phyloP scores from a whole-genome alignment of 2,797 vertebrate genomes.

The Coluber constrictor region DNA sequence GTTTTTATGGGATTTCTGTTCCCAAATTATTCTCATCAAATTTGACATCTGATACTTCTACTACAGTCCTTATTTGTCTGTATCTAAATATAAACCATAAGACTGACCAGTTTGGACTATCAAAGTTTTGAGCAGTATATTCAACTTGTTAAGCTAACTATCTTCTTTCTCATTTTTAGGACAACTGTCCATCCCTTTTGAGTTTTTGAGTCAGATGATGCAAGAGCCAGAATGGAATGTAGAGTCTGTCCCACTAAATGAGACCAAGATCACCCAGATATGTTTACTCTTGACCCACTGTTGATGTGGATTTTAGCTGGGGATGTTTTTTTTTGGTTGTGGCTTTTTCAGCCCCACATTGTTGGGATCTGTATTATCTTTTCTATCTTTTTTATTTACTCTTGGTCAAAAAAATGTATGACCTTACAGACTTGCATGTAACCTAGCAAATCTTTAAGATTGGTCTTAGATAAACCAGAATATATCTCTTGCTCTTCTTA shows the following conservation, averaged over 20 bases:
- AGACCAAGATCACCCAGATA: neutral
- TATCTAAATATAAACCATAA: neutral
- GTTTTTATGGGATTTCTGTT: neutral
- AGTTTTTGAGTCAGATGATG: conserved; percentile 3
- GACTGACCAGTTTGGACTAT: conserved; percentile 3
- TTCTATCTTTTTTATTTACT: neutral
- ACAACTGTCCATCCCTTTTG: neutral
- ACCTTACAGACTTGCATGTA: neutral
- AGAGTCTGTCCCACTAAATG: neutral
- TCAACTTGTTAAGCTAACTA: neutral
- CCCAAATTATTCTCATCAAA: neutral
- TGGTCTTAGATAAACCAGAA: neutral
- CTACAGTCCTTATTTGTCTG: neutral
- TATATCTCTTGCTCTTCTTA: conserved; percentile 9
- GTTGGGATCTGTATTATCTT: neutral
- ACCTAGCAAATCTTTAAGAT: neutral
- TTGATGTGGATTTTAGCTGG: neutral
- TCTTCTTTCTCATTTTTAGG: neutral
- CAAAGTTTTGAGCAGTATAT: conserved; percentile 1
- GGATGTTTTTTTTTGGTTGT: neutral
- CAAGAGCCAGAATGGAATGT: neutral
- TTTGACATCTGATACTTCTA: neutral
- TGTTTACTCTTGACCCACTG: neutral
- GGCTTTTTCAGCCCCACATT: neutral
- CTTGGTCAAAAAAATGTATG: neutral